Conservation (phyloP, 2,113 vertebrate species). For the Coracopsis vasa region DNA sequence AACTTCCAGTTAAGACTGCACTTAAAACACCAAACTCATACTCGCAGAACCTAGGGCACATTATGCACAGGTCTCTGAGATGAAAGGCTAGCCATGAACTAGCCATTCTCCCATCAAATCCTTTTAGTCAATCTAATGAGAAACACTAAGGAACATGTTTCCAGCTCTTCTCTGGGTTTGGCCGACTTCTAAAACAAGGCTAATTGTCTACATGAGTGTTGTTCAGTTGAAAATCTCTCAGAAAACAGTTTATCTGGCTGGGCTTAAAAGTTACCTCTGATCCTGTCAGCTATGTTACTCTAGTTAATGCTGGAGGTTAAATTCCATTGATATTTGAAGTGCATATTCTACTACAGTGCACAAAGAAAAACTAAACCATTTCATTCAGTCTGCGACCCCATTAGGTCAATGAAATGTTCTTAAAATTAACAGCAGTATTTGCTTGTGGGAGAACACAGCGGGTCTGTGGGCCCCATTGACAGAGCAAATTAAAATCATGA, state of each 20-base stretch:
- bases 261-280: too few relatives aligned
- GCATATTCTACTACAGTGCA: too few relatives aligned
- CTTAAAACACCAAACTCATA: neutral
- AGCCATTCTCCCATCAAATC: neutral
- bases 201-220: slow-evolving; percentile 64
- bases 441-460: too few relatives aligned
- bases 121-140: slow-evolving; percentile 15
- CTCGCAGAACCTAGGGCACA: neutral
- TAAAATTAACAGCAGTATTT: neutral
- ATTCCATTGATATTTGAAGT: too few relatives aligned
- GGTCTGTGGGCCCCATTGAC: too few relatives aligned
- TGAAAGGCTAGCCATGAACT: slow-evolving; percentile 8
- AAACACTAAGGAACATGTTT: slow-evolving; percentile 8
- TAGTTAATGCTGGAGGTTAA: too few relatives aligned
- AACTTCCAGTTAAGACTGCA: accelerated
- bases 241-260: neutral
- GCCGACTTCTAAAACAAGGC: neutral
- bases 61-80: neutral
- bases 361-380: too few relatives aligned
- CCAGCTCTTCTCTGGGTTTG: slow-evolving; percentile 21
- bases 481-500: too few relatives aligned
- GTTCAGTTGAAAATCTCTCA: neutral
- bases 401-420: neutral
- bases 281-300: too few relatives aligned
- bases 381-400: too few relatives aligned